Percentiles rank a stretch among this genome's conserved stretches.
These are phyloP conservation scores for Collichthys lucidus DNA, from an alignment of 2,113 vertebrate species.

Conservation along the genomic window DNA sequence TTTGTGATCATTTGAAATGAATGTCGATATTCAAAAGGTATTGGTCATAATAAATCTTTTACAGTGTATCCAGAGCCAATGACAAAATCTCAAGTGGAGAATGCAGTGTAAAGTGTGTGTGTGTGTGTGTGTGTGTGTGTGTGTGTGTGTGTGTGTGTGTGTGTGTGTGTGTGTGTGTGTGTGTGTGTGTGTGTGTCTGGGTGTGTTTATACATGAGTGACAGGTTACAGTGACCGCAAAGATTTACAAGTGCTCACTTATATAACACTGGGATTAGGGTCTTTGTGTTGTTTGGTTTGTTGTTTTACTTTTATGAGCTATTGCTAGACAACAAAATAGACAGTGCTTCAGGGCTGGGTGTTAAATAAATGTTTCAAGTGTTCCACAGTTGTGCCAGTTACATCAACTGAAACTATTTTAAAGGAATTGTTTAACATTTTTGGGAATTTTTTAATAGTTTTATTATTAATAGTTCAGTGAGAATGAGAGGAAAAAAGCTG, in stretches of 20 bases:
- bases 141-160: no score
- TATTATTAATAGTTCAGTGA: neutral
- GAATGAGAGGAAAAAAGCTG: neutral
- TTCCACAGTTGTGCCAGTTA: neutral
- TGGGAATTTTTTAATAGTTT: neutral
- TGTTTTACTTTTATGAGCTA: constrained; percentile 26
- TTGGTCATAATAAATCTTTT: constrained; percentile 8
- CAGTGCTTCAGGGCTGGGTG: neutral
- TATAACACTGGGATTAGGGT: neutral
- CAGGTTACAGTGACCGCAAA: constrained; percentile 14
- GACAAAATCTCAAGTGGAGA: neutral
- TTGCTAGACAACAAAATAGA: constrained; percentile 6
- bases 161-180: no score
- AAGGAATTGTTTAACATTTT: neutral
- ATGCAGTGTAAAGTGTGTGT: neutral
- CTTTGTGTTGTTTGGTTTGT: neutral
- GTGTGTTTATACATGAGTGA: constrained; percentile 10
- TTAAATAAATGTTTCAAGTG: constrained; percentile 10
- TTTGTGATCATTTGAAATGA: constrained; percentile 3
- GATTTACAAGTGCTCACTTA: constrained; percentile 1
- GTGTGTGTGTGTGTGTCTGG: no score
- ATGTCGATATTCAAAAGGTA: constrained; percentile 1
- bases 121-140: no score
- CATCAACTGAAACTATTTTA: neutral
- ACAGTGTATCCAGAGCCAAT: neutral